Evolutionary conservation across 2,888 invertebrate species (phyloP), one percentile per base, ranked within the genome.

Genomic region (Ormyrus rosae): DNA sequence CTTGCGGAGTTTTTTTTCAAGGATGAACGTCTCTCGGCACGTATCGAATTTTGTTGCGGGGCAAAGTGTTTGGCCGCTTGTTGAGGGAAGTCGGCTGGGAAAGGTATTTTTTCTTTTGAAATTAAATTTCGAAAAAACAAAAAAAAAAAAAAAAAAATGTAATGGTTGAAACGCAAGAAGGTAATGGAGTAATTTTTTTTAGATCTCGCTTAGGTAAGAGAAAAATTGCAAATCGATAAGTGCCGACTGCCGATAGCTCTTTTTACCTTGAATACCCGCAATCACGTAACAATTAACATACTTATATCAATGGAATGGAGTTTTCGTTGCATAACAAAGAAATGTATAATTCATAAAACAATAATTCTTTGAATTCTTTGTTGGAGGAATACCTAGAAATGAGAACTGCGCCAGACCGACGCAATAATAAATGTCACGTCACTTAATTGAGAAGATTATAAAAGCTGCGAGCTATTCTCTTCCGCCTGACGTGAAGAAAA

Each of bases 371-470:
- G 19, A 13, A 73, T 13, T 63, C 63, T 34, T 34, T 34, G 55
- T 68, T 9, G n/a, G 45, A 58, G 58, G 53, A 71, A 69, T 48
- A 1, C 48, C 11, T 5, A 51, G 60, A 64, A 61, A 56, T 77
- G 72, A 72, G 56, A 72, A 61, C 45, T 72, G 34, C 72, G 67
- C 58, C 55, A 56, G 55, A 78, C 34, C 45, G 53, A 72, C 48
- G 64, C 46, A 74, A 70, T 58, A 74, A 74, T 74, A 74, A 74
- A 70, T 46, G 70, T 70, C 64, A 7, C 61, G 64, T 60, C 64
- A 60, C 70, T 80, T 70, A 75, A 74, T 74, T 69, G 74, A 60
- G 69, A 60, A 74, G 79, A 70, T 80, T 75, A 80, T 67, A 80
- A 80, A 34, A 80, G 74, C 75, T 80, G 63, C 34, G 11, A 64